Evolutionary conservation across 2,797 vertebrate species (phyloP), one percentile per base, ranked within the genome.

Genomic region (Micromesistius poutassou): DNA sequence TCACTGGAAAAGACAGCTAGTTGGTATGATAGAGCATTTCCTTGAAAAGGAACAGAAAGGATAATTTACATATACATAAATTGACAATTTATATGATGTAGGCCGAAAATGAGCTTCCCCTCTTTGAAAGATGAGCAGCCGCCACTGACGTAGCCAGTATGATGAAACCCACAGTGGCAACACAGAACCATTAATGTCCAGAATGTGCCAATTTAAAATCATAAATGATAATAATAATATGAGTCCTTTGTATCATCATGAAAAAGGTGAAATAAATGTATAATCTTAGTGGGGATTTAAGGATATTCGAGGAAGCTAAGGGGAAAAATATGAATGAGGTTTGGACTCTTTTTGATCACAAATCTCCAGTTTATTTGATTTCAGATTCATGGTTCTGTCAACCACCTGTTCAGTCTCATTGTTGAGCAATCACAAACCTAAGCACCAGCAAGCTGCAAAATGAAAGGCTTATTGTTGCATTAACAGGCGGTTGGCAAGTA

Each of bases 381-480:
- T 19, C 30, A 14, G 10, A 16, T 50, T 14, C 35, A 14, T 78
- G 71, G 75, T 22, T 7, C 30, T 38, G 9, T 10, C 30, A 71
- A 66, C 71, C 33, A 73, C 30, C 12, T 31, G 55, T 30, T 71
- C 28, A 31, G 1, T 1, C 30, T 71, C 70, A 75, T 25, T 1
- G 22, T 66, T 3, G 19, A 55, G 14, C 46, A 19, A 50, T 50
- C 22, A n/a, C 50, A 62, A 62, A 62, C 50, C n/a, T 62, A 4
- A 75, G 46, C 30, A 36, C 19, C 30, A 30, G 19, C 28, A 77
- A 30, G 72, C 75, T 28, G 28, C 9, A 76, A 28, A 71, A 76
- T 4, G 36, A 8, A 74, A 40, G 1, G 82, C 22, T 4, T 62
- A n/a, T 62, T 25, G 55, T 62, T 62, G 55, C 55, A 62, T 62